These are phyloP conservation scores for Solea solea DNA, from an alignment of 2,113 vertebrate species.

Conservation along the genomic window DNA sequence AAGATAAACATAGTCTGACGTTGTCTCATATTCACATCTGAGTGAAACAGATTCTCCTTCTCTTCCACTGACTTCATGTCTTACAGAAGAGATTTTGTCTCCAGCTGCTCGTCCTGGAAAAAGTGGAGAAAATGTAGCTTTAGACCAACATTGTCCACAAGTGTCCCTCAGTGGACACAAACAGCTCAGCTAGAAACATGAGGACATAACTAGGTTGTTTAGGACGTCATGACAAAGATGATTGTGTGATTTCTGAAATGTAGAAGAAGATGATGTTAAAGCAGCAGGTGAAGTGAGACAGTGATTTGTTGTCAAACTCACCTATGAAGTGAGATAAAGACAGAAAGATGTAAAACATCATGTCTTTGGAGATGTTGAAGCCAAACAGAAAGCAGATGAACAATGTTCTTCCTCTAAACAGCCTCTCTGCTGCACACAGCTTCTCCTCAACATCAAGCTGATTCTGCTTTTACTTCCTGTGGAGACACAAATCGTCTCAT, in stretches of 20 bases:
- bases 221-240: not conserved
- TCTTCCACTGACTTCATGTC: no score
- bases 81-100: slow-evolving; percentile 1
- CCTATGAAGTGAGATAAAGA: no score
- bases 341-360: no score
- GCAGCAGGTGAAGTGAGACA: no score
- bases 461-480: no score
- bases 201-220: not conserved
- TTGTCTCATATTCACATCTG: slow-evolving; percentile 1
- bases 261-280: not conserved
- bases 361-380: no score
- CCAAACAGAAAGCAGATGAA: no score
- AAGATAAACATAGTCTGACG: fast-evolving
- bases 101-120: slow-evolving; percentile 3
- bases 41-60: slow-evolving; percentile 24
- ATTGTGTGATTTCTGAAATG: not conserved
- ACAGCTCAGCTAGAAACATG: not conserved
- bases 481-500: no score
- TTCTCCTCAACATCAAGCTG: no score
- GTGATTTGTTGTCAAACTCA: no score
- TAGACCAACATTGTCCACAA: slow-evolving; percentile 10
- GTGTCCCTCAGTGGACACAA: not conserved
- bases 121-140: not conserved
- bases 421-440: no score
- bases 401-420: no score